Base-by-base conservation (phyloP, 2,113 vertebrate species). In the Sturnus vulgaris region DNA sequence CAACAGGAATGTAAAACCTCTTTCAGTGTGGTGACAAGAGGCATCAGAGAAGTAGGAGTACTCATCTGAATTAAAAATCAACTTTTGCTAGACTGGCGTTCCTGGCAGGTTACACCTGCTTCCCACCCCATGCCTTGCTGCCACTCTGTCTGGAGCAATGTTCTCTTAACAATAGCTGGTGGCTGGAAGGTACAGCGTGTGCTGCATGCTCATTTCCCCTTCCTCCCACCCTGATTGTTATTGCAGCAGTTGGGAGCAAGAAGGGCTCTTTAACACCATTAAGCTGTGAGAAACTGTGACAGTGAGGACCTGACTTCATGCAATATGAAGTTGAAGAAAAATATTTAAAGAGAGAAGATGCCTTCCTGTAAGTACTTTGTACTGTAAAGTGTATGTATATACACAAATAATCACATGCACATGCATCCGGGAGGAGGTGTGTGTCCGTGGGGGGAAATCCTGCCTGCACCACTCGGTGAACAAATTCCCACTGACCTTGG, bases 141-240 rank as follows among this genome's bases (percentile, higher is more conserved):
- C 94, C 97, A 75, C 84, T 86, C 87, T 95, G 96, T 95, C 97
- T 97, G 97, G 95, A 96, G 96, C 92, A 92, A 59, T 1, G 35
- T 75, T 79, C 93, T 96, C 83, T 92, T 95, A 98, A 98, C 97
- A 97, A 97, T 98, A 95, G 98, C 97, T 98, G 97, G 95, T 98
- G 97, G 97, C 97, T 98, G 94, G 94, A 97, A 98, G 96, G 96
- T 97, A 97, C 97, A 97, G 92, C 6, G 0, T 97, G 98, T 98
- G 94, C 94, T 95, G 8, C 94, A 27, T 75, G 96, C 93, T 97
- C 97, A 90, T 96, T 98, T 98, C 97, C 98, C 95, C 92, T 97
- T 98, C 97, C 97, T 97, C 93, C 82, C 47, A 85, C 87, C 78
- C 92, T 95, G 85, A 91, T 95, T 97, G 92, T 97, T 97, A 94